A percentile compares a stretch with the other conserved stretches of the same genome.
phyloP scores from a whole-genome alignment of 2,797 vertebrate species.

The Oryzias dopingdopingensis region DNA sequence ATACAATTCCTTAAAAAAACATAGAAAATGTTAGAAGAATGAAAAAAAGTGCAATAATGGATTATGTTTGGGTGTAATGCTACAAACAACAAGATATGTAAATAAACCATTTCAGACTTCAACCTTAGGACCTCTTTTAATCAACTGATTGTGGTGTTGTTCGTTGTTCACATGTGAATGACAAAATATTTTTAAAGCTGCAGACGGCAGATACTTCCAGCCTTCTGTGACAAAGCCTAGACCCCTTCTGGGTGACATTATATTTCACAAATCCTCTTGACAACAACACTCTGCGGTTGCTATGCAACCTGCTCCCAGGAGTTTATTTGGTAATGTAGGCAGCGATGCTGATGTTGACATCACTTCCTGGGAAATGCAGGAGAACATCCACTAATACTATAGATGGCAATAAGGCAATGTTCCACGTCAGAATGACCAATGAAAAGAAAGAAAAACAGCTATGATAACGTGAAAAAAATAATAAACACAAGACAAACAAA shows the following conservation, averaged over 20 bases:
- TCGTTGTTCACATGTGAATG: background rate
- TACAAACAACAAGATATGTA: background rate
- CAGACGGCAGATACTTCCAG: constrained; percentile 22
- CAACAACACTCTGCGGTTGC: constrained; percentile 75
- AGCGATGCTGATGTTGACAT: constrained; percentile 53
- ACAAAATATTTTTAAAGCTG: background rate
- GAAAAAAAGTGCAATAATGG: no score
- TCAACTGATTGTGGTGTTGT: background rate
- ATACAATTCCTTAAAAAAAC: background rate
- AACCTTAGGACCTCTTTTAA: background rate
- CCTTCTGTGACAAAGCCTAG: constrained; percentile 5
- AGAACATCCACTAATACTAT: constrained; percentile 23
- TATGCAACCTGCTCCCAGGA: constrained; percentile 69
- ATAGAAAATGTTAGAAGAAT: no score
- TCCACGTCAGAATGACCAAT: constrained; percentile 35
- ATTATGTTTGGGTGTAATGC: background rate
- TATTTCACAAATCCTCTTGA: constrained; percentile 71
- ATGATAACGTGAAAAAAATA: constrained; percentile 11
- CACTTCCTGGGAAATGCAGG: constrained; percentile 72
- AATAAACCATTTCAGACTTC: background rate
- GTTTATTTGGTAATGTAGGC: constrained; percentile 57
- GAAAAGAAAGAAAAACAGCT: constrained; percentile 20
- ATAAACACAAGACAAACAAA: constrained; percentile 4
- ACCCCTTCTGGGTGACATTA: constrained; percentile 64
- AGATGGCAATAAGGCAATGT: constrained; percentile 38